These are phyloP conservation scores for Caenorhabditis sp. DNA, from an alignment of 2,888 invertebrate genomes.

Conservation along the genomic window DNA sequence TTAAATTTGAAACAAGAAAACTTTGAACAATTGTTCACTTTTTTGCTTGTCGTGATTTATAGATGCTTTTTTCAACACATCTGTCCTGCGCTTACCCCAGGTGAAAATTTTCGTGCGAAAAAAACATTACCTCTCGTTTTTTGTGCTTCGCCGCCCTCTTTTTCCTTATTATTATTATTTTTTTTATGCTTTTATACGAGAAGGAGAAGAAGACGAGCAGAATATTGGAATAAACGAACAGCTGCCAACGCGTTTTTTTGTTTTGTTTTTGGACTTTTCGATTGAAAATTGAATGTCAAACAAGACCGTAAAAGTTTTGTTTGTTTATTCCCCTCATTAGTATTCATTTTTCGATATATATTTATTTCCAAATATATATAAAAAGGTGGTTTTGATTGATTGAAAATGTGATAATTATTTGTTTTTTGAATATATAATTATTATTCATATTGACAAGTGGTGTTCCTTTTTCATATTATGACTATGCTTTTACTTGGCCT, in stretches of 20 bases:
- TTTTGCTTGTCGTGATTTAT: background rate
- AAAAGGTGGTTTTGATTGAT: background rate
- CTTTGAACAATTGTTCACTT: background rate
- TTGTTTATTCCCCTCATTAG: background rate
- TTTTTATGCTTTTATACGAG: background rate
- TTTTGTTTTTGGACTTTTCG: background rate
- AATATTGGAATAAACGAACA: background rate
- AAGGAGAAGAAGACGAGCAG: background rate
- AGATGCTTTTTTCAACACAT: background rate
- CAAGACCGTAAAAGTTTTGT: background rate
- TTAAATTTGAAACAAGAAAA: background rate
- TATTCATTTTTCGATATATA: background rate
- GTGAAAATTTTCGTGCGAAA: background rate
- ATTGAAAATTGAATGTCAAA: too few species aligned
- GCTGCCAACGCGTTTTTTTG: background rate
- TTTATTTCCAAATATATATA: background rate
- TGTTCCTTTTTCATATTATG: too few species aligned
- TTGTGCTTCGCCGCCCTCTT: constrained; percentile 1
- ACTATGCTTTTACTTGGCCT: too few species aligned
- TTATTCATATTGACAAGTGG: background rate
- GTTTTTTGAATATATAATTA: background rate
- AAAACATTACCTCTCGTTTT: background rate
- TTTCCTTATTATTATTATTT: constrained; percentile 5
- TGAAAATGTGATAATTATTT: background rate
- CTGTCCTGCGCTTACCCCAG: background rate